phyloP scores from a whole-genome alignment of 1,140 invertebrate genomes.

The Augochlora pura region DNA sequence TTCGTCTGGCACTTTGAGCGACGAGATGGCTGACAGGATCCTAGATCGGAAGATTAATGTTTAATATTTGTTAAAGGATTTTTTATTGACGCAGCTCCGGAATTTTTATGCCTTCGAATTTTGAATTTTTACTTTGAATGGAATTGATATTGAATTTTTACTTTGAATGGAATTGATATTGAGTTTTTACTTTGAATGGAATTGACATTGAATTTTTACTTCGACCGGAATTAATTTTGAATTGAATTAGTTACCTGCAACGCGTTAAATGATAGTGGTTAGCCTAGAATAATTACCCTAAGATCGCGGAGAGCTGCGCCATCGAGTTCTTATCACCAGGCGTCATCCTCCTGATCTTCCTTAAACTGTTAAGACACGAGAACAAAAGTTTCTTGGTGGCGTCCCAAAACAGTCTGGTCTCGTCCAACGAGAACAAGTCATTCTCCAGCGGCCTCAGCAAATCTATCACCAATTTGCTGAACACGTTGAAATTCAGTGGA shows the following conservation, averaged over 20 bases:
- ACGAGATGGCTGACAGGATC: conserved; percentile 82
- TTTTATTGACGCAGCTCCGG: too few relatives aligned
- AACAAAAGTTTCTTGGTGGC: conserved; percentile 87
- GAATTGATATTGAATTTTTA: too few relatives aligned
- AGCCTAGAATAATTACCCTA: conserved; percentile 82
- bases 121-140: too few relatives aligned
- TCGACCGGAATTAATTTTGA: too few relatives aligned
- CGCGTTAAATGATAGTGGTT: too few relatives aligned
- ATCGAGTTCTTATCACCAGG: conserved; percentile 85
- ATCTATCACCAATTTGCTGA: conserved; percentile 85
- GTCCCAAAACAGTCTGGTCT: conserved; percentile 90
- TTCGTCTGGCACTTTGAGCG: conserved; percentile 82
- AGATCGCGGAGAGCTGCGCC: conserved; percentile 85
- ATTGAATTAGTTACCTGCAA: too few relatives aligned
- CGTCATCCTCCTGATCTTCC: conserved; percentile 87
- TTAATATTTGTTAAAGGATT: too few relatives aligned
- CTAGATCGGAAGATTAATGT: conserved; percentile 66
- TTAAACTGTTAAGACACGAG: conserved; percentile 86
- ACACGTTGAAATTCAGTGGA: conserved; percentile 87
- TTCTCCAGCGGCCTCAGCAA: conserved; percentile 84
- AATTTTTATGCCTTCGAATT: too few relatives aligned
- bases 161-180: too few relatives aligned
- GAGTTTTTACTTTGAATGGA: too few relatives aligned
- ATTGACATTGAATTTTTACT: too few relatives aligned
- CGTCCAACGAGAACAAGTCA: conserved; percentile 84